Conservation (phyloP, 2,797 vertebrate species). For the Peromyscus melanophrys region DNA sequence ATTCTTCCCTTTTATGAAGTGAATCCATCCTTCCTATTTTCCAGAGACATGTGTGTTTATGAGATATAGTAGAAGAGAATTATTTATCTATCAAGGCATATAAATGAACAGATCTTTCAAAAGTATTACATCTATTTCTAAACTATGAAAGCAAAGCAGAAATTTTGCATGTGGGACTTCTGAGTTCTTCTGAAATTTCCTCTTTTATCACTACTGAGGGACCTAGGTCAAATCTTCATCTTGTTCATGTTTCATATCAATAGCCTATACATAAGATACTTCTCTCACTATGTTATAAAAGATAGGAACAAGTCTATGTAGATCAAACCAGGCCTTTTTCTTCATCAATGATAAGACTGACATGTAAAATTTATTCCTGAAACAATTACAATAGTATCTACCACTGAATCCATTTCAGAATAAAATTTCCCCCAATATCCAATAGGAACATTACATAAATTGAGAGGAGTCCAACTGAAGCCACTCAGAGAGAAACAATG, state of each 20-base stretch:
- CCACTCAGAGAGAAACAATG: not conserved
- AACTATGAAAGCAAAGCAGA: constrained; percentile 26
- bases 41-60: not conserved
- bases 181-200: constrained; percentile 45
- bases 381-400: not conserved
- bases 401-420: constrained; percentile 23
- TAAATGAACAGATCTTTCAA: not conserved
- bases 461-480: constrained; percentile 2
- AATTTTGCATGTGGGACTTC: not conserved
- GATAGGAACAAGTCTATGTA: not conserved
- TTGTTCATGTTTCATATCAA: not conserved
- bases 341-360: not conserved
- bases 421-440: constrained; percentile 46
- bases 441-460: not conserved
- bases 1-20: not conserved
- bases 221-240: not conserved
- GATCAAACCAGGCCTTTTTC: not conserved
- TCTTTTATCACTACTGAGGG: not conserved
- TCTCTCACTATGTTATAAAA: not conserved
- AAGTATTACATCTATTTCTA: constrained; percentile 23
- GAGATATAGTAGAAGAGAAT: not conserved
- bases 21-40: not conserved
- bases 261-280: not conserved
- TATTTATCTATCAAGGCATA: not conserved
- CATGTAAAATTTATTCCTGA: constrained; percentile 41